Conservation (phyloP, 2,113 vertebrate species). For the Psophia crepitans region DNA sequence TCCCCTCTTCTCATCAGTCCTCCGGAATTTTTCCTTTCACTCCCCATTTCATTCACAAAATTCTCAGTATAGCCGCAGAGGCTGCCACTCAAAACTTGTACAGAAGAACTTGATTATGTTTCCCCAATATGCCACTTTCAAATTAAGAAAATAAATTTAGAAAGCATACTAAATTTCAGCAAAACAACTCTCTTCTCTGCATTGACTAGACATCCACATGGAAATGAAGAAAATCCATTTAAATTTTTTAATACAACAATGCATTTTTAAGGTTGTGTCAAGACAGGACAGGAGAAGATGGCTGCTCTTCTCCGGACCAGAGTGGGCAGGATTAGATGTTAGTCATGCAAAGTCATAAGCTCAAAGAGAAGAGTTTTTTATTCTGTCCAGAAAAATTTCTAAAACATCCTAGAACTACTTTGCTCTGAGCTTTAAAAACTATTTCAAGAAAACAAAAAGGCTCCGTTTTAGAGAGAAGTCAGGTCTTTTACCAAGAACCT, state of each 20-base stretch:
- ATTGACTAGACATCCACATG: not conserved
- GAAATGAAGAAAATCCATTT: not conserved
- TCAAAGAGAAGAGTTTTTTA: not conserved
- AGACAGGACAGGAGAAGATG: not conserved
- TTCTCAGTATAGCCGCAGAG: not conserved
- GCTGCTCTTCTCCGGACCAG: not conserved
- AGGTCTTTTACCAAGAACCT: not conserved
- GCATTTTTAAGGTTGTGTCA: not conserved
- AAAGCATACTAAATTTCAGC: not conserved
- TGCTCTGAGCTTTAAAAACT: not conserved
- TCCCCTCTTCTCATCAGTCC: not conserved
- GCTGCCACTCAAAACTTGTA: not conserved
- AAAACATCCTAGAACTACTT: not conserved
- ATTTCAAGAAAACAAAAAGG: not conserved
- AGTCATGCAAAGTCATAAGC: not conserved
- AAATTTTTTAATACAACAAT: not conserved
- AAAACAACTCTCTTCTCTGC: not conserved
- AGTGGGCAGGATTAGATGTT: not conserved
- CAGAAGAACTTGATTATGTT: not conserved
- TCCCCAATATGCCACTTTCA: not conserved
- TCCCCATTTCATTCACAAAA: not conserved
- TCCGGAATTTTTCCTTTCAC: not conserved
- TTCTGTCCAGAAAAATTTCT: not conserved
- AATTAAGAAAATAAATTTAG: not conserved
- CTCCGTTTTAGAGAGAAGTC: not conserved